These are phyloP conservation scores for Gallirallus australis DNA, from an alignment of 2,797 vertebrate species.

Conservation along the genomic window DNA sequence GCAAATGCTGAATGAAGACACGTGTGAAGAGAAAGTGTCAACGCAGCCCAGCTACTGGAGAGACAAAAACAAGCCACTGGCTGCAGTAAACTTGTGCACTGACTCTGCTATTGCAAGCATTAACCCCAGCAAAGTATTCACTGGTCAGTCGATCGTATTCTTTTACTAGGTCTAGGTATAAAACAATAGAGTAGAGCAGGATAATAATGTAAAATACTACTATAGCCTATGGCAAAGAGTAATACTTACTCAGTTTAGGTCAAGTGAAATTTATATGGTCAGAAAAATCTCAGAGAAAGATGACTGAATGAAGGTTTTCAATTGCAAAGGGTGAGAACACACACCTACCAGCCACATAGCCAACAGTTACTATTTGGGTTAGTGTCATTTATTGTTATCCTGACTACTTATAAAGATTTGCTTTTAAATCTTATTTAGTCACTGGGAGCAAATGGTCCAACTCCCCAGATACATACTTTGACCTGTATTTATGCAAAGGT, in stretches of 20 bases:
- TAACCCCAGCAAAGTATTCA: background rate
- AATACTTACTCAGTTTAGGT: background rate
- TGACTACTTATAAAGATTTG: background rate
- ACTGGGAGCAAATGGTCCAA: background rate
- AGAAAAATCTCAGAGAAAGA: background rate
- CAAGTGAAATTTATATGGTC: background rate
- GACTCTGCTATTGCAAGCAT: background rate
- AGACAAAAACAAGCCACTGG: background rate
- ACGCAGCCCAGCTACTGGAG: background rate
- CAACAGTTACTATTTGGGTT: background rate
- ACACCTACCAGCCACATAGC: background rate
- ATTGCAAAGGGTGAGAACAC: background rate
- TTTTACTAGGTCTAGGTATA: too few species aligned
- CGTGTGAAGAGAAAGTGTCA: slow-evolving; percentile 2
- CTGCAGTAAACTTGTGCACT: background rate
- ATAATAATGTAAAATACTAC: background rate
- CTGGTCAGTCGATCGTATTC: too few species aligned
- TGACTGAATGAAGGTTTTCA: background rate
- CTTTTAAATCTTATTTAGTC: background rate
- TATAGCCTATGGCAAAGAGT: background rate
- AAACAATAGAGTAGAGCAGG: background rate
- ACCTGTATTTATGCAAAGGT: background rate
- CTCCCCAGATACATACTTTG: background rate
- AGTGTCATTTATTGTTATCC: background rate
- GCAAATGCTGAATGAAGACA: background rate